A percentile compares a stretch with the other conserved stretches of the same genome.
Evolutionary conservation across 64 coral and sea anemone genomes (phyloP).

Genomic region (Porites lutea): DNA sequence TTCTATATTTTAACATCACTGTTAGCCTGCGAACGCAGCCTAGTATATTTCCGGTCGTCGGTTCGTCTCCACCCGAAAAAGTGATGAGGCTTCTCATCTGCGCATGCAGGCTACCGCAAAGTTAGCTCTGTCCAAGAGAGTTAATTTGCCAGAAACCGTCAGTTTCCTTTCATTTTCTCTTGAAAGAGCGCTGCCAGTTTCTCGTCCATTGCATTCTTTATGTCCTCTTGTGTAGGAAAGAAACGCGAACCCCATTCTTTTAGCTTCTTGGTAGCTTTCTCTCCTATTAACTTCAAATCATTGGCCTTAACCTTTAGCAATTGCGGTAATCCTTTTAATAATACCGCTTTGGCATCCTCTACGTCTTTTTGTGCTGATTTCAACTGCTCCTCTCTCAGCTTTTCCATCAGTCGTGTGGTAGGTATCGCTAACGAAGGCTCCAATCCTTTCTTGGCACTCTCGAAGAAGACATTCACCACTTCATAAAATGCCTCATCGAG

Average conservation of each 20-base stretch:
- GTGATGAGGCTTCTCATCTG: too few species aligned
- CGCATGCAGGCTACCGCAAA: too few species aligned
- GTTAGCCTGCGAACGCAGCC: too few species aligned
- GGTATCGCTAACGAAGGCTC: conserved; percentile 40
- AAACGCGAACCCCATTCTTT: not conserved
- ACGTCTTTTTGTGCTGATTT: conserved; percentile 4
- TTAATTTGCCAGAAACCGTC: too few species aligned
- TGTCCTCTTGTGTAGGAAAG: not conserved
- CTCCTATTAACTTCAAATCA: conserved; percentile 29
- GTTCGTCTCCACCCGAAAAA: too few species aligned
- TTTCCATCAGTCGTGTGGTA: conserved; percentile 21
- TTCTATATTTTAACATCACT: too few species aligned
- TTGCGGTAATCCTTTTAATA: not conserved
- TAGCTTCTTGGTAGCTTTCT: not conserved
- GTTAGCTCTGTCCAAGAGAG: too few species aligned
- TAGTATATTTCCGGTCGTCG: too few species aligned
- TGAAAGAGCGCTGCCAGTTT: not conserved
- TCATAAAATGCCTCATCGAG: conserved; percentile 39
- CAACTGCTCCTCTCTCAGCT: conserved; percentile 16
- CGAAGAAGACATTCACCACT: not conserved
- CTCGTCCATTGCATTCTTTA: not conserved
- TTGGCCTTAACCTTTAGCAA: conserved; percentile 13
- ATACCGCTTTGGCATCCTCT: not conserved
- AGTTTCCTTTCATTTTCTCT: not conserved
- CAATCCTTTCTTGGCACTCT: not conserved